These are phyloP conservation scores for Penaeus vannamei DNA, from an alignment of 1,140 invertebrate genomes.

Conservation along the genomic window DNA sequence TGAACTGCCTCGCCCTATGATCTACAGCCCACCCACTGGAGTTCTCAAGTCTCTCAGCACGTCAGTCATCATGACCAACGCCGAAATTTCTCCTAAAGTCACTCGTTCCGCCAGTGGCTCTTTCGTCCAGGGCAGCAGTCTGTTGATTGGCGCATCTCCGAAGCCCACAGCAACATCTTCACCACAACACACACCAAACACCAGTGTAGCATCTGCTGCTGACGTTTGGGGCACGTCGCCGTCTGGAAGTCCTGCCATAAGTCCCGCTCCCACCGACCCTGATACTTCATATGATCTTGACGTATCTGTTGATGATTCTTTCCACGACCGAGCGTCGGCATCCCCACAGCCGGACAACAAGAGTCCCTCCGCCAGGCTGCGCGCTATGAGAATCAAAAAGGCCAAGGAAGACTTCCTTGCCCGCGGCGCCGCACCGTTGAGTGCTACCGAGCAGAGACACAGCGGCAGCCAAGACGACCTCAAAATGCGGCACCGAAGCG, in stretches of 20 bases:
- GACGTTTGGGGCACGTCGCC: conserved; percentile 34
- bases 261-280: conserved; percentile 37
- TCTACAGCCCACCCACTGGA: conserved; percentile 11
- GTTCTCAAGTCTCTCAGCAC: conserved; percentile 52
- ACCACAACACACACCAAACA: neutral
- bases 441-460: neutral
- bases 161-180: no score
- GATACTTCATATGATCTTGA: conserved; percentile 57
- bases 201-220: neutral
- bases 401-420: conserved; percentile 60
- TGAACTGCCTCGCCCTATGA: neutral
- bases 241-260: conserved; percentile 31
- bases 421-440: conserved; percentile 45
- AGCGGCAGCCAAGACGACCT: conserved; percentile 30
- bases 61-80: conserved; percentile 41
- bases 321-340: conserved; percentile 28
- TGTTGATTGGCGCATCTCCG: neutral
- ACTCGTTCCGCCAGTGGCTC: conserved; percentile 56
- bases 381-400: conserved; percentile 54
- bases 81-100: conserved; percentile 35
- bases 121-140: conserved; percentile 23
- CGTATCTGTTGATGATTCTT: conserved; percentile 29
- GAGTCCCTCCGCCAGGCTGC: conserved; percentile 49
- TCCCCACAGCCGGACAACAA: conserved; percentile 32
- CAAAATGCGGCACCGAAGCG: conserved; percentile 56